These are phyloP conservation scores for Saccostrea echinata DNA, from an alignment of 1,140 invertebrate genomes.

Conservation along the genomic window DNA sequence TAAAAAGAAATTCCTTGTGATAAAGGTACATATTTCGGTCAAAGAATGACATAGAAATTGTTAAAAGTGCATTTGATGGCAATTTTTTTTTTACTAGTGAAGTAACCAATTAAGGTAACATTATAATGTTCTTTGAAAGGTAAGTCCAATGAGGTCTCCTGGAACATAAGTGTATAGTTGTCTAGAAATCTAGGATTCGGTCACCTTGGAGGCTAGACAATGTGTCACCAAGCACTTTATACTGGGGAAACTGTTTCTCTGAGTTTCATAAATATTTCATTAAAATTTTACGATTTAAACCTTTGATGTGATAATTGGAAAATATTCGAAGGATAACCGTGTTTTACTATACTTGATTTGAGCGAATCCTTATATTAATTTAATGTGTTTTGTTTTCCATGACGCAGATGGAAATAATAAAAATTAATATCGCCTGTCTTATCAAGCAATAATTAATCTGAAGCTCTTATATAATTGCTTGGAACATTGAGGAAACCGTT, in stretches of 20 bases:
- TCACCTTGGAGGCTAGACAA: background rate
- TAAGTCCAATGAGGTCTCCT: too few relatives aligned
- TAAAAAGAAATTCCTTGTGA: too few relatives aligned
- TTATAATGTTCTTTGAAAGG: too few relatives aligned
- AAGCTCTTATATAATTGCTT: background rate
- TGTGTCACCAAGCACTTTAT: background rate
- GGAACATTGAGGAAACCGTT: background rate
- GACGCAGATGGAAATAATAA: background rate
- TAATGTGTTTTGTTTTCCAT: background rate
- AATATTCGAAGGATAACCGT: background rate
- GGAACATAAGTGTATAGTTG: too few relatives aligned
- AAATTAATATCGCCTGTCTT: background rate
- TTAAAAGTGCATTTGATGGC: too few relatives aligned
- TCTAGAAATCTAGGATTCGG: too few relatives aligned
- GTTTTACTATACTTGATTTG: background rate
- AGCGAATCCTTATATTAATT: background rate
- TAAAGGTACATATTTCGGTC: too few relatives aligned
- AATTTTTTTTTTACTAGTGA: too few relatives aligned
- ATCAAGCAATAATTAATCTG: constrained; percentile 21
- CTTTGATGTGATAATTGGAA: background rate
- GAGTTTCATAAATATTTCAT: background rate
- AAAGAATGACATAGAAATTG: too few relatives aligned
- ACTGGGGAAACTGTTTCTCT: background rate
- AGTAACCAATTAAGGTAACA: too few relatives aligned
- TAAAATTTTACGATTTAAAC: background rate